A percentile compares a stretch with the other conserved stretches of the same genome.
These are phyloP conservation scores for Lithosia quadra DNA, from an alignment of 2,888 invertebrate species.

Conservation along the genomic window DNA sequence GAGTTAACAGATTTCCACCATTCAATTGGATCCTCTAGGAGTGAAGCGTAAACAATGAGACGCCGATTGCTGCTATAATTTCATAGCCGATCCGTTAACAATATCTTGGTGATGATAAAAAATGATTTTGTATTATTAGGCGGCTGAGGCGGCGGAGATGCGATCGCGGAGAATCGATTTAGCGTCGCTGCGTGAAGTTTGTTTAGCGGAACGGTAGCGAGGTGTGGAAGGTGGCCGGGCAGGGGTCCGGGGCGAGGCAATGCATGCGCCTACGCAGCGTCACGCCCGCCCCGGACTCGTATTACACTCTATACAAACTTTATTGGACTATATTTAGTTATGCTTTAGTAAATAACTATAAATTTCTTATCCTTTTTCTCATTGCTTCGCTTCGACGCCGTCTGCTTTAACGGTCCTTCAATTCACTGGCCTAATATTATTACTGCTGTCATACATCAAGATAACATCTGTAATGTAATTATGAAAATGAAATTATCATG, in stretches of 20 bases:
- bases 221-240: constrained; percentile 36
- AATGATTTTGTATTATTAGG: constrained; percentile 81
- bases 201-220: constrained; percentile 82
- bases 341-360: constrained; percentile 68
- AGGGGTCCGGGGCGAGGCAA: constrained; percentile 41
- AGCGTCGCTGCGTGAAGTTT: constrained; percentile 82
- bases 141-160: constrained; percentile 73
- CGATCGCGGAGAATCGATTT: constrained; percentile 83
- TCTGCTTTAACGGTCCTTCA: constrained; percentile 63
- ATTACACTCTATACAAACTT: constrained; percentile 56
- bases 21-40: constrained; percentile 68
- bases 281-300: constrained; percentile 60
- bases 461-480: constrained; percentile 72
- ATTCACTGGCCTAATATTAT: constrained; percentile 56
- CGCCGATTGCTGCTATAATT: constrained; percentile 75
- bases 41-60: constrained; percentile 75
- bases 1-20: constrained; percentile 73
- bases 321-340: constrained; percentile 71
- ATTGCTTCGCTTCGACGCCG: constrained; percentile 48
- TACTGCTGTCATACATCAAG: constrained; percentile 57
- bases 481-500: constrained; percentile 77
- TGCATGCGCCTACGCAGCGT: constrained; percentile 68
- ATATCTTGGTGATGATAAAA: constrained; percentile 75
- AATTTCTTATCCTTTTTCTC: constrained; percentile 57
- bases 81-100: constrained; percentile 82